Base-by-base conservation (phyloP, 2,888 invertebrate species). In the Pristionchus maxplancki region DNA sequence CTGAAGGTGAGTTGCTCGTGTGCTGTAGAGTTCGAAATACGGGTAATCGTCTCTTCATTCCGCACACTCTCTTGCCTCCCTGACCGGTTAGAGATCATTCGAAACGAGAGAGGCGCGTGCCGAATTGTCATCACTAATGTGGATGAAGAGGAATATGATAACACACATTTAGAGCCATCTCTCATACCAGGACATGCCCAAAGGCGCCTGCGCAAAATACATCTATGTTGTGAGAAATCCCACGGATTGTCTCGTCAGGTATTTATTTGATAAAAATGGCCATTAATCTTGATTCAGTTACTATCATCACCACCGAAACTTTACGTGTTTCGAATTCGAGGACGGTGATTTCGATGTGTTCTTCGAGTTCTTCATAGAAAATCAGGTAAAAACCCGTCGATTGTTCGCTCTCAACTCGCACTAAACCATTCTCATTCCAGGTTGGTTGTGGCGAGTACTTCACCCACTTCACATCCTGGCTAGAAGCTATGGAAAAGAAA, bases 221-320 rank as follows among this genome's bases (percentile, higher is more conserved):
- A 93, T 94, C 87, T 94, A 91, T 89, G 92, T 92, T 48, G 93
- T 92, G 34, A 89, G 94, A 24, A 94, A 95, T 67, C 94, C 94
- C 5, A 94, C 94, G 87, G 94, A 94, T 87, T 93, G 93, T 81
- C 90, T 94, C 28, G 91, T 89, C 34, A 90, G 90, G 90, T 93
- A n/a, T 28, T 62, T 64, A 64, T 64, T 64, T 28, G 28, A 28
- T 9, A 6, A 28, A 6, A n/a, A 28, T 5, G 9, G 11, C 3
- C 4, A 28, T 4, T 62, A n/a, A 4, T n/a, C n/a, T n/a, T n/a
- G n/a, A n/a, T 82, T 44, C 84, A 85, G 85, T 17, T 87, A 67
- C 20, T 87, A 31, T n/a, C 50, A 87, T 71, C 87, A 87, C 48
- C 64, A 64, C 15, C 24, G 71, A 17, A 87, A 67, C 48, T 71